Evolutionary conservation across 2,888 invertebrate species (phyloP), one percentile per base, ranked within the genome.

Genomic region (Tetropium fuscum): DNA sequence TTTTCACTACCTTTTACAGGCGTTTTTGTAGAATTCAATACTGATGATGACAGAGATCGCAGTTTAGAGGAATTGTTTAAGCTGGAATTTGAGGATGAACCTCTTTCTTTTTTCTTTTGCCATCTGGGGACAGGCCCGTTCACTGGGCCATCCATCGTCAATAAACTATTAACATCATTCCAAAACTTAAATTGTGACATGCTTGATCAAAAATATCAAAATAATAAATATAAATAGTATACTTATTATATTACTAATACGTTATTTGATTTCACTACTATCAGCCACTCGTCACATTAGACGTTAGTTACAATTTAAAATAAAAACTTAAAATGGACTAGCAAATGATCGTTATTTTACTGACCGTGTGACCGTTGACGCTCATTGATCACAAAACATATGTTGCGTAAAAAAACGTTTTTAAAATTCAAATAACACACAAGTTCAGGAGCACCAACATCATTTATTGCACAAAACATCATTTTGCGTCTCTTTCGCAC

Each of bases 121-220:
- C 92, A 94, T 49, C 93, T 85, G 22, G 93, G 92, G 38, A 87
- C 81, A 11, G 93, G 93, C 0, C 93, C 93, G 72, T 89, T 89
- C 72, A 93, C 84, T 25, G 92, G 90, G 0, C 93, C 92, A 71
- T 94, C 93, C 87, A 93, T 87, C 58, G 88, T 88, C 15, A 91
- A 84, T 55, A 91, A 85, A 83, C 87, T 92, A 71, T 90, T 92
- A 62, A 94, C 83, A 81, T 94, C 94, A 79, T 92, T 92, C 69
- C 91, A 84, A 80, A 90, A 93, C 75, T 89, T 90, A 75, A 93
- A 90, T 74, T 93, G 92, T 40, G 92, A 87, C 93, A 94, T 93
- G 11, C 13, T 57, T 11, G 30, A 36, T 13, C 2, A 15, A 20
- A 22, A 25, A 15, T 51, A 18, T 2, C n/a, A n/a, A 13, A 34